Conservation (phyloP, 2,888 invertebrate species). For the Coelinius sp. region DNA sequence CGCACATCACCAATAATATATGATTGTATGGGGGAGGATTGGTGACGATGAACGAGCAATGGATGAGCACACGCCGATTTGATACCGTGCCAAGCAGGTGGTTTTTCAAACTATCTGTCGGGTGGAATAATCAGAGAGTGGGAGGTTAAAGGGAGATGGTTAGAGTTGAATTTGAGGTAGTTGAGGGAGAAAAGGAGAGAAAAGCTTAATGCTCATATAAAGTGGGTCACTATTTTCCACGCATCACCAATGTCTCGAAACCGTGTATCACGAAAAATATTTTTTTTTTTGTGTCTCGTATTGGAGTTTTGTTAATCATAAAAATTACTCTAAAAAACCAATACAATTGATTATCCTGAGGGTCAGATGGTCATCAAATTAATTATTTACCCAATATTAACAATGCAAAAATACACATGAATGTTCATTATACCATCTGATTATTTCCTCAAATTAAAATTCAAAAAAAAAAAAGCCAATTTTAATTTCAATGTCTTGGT, state of each 20-base stretch:
- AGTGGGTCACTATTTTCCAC: slow-evolving; percentile 68
- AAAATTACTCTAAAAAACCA: no score
- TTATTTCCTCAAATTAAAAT: slow-evolving; percentile 19
- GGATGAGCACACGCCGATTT: slow-evolving; percentile 45
- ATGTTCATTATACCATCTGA: slow-evolving; percentile 29
- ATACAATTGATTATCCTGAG: no score
- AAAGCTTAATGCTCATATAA: slow-evolving; percentile 39
- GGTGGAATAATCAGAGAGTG: slow-evolving; percentile 16
- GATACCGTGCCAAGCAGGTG: slow-evolving; percentile 68
- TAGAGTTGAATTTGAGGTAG: slow-evolving; percentile 47
- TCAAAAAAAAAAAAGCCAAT: no score
- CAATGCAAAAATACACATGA: no score
- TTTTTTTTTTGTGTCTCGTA: slow-evolving; percentile 44
- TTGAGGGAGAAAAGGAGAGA: slow-evolving; percentile 15
- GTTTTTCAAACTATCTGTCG: slow-evolving; percentile 52
- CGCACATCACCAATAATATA: slow-evolving; percentile 43
- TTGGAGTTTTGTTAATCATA: no score
- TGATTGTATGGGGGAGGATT: slow-evolving; percentile 8
- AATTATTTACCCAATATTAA: no score
- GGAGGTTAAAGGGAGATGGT: slow-evolving; percentile 52
- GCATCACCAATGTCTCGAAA: slow-evolving; percentile 63
- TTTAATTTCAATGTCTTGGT: slow-evolving; percentile 20
- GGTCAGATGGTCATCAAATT: no score
- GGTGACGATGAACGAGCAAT: slow-evolving; percentile 24
- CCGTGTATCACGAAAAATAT: slow-evolving; percentile 45